These are phyloP conservation scores for Phaenicophaeus curvirostris DNA, from an alignment of 2,797 vertebrate species.

Conservation along the genomic window DNA sequence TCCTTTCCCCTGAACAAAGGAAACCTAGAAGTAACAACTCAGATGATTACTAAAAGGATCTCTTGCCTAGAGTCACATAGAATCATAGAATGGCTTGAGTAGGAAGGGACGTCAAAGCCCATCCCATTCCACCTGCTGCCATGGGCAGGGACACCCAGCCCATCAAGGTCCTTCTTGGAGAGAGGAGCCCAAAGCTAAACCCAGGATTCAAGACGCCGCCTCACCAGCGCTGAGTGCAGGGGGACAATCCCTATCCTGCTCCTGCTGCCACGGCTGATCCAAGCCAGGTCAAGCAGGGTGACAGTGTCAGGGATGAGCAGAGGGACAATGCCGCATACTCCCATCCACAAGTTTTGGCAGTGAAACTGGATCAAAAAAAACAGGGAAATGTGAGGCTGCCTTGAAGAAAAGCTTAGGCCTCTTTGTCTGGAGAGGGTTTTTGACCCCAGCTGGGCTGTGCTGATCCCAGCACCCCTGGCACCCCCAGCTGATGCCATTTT, in stretches of 20 bases:
- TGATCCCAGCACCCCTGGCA: not conserved
- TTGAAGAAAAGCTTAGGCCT: not conserved
- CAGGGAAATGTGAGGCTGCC: not conserved
- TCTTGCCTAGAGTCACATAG: not conserved
- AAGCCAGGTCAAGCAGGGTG: no score
- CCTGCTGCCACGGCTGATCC: no score
- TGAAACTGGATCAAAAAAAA: not conserved
- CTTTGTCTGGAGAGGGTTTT: not conserved
- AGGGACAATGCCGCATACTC: fast-evolving
- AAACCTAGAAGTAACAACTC: not conserved
- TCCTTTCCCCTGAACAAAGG: not conserved
- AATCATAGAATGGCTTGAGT: no score
- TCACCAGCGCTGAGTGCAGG: no score
- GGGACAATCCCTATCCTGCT: no score
- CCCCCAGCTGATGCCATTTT: not conserved
- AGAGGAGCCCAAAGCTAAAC: no score
- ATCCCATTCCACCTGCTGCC: no score
- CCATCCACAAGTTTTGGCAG: not conserved
- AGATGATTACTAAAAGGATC: not conserved
- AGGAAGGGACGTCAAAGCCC: no score
- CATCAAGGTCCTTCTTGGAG: no score
- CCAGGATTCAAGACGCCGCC: no score
- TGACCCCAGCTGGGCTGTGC: fast-evolving
- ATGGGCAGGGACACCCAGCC: no score
- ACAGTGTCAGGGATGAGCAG: not conserved